Evolutionary conservation across 2,888 invertebrate species (phyloP).

Genomic region (Pollenia griseotomentosa): DNA sequence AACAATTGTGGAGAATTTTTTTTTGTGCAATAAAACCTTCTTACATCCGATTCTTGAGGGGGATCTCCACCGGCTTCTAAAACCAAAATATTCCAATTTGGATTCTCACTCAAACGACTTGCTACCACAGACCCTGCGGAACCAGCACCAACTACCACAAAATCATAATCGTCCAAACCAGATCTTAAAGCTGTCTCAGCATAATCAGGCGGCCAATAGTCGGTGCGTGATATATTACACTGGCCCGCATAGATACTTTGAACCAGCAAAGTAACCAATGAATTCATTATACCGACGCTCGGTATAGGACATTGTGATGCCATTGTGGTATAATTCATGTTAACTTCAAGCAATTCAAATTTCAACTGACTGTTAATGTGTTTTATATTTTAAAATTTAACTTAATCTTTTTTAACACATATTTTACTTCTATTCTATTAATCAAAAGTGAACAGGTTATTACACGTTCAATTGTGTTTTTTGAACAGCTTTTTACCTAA

Average conservation of each 20-base stretch:
- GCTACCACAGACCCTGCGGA: constrained; percentile 85
- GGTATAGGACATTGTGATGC: constrained; percentile 74
- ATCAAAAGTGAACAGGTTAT: background rate
- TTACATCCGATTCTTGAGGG: constrained; percentile 83
- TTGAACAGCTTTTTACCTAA: background rate
- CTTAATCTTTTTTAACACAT: background rate
- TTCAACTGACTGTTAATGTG: background rate
- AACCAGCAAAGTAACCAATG: constrained; percentile 86
- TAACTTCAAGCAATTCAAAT: background rate
- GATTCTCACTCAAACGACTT: constrained; percentile 84
- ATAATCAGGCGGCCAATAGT: constrained; percentile 86
- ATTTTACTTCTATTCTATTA: background rate
- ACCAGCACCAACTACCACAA: constrained; percentile 85
- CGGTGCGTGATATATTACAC: constrained; percentile 85
- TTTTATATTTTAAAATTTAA: background rate
- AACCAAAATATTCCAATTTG: constrained; percentile 84
- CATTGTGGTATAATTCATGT: background rate
- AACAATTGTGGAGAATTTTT: too few relatives aligned
- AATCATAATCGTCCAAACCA: constrained; percentile 82
- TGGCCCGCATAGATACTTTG: constrained; percentile 87
- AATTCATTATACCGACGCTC: constrained; percentile 79
- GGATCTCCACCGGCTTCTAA: constrained; percentile 85
- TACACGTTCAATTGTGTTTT: background rate
- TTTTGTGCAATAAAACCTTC: constrained; percentile 3
- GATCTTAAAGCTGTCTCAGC: constrained; percentile 78